Conservation (phyloP, 2,888 invertebrate genomes). For the Pseudanteris insignis region DNA sequence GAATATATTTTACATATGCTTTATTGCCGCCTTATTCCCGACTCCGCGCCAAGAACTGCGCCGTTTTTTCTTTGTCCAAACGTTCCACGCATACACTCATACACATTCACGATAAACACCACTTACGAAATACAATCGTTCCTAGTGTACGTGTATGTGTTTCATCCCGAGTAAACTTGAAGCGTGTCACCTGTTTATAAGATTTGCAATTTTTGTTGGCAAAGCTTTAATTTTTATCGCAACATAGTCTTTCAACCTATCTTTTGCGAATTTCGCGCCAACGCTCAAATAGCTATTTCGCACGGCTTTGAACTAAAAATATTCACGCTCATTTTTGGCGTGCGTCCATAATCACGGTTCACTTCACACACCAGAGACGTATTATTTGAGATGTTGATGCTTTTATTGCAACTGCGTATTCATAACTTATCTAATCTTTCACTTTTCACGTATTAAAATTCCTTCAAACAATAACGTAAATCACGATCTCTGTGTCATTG, state of each 20-base stretch:
- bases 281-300: constrained; percentile 20
- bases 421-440: constrained; percentile 24
- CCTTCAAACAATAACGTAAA: constrained; percentile 18
- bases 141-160: constrained; percentile 39
- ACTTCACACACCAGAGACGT: constrained; percentile 23
- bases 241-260: no score
- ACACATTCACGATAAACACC: no score
- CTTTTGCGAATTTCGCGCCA: no score
- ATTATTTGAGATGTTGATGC: constrained; percentile 27
- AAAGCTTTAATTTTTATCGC: no score
- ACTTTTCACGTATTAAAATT: constrained; percentile 27
- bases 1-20: constrained; percentile 67
- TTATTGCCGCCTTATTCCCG: constrained; percentile 66
- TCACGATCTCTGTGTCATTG: constrained; percentile 10
- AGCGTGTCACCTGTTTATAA: constrained; percentile 36
- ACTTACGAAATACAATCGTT: no score
- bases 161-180: constrained; percentile 19
- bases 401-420: constrained; percentile 14
- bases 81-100: constrained; percentile 5
- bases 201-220: constrained; percentile 41
- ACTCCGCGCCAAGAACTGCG: constrained; percentile 55
- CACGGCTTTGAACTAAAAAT: constrained; percentile 30
- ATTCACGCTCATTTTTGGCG: constrained; percentile 28
- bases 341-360: constrained; percentile 36
- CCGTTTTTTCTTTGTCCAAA: constrained; percentile 40